Evolutionary conservation across 2,888 invertebrate genomes (phyloP).

Genomic region (Synanthedon myopaeformis): DNA sequence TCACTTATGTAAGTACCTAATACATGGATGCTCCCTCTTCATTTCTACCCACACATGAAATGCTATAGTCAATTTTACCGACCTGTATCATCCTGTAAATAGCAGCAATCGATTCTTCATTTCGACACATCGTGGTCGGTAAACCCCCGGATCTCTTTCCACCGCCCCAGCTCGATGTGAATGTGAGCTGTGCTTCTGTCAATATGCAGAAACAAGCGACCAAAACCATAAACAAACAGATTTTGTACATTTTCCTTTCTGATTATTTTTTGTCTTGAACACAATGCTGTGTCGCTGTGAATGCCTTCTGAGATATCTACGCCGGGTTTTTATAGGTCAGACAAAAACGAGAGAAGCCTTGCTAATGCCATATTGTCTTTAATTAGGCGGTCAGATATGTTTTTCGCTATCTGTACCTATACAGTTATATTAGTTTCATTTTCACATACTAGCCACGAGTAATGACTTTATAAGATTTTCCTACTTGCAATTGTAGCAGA

Average conservation of each 20-base stretch:
- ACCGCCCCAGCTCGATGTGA: slow-evolving; percentile 68
- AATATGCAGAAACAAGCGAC: slow-evolving; percentile 32
- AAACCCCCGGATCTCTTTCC: slow-evolving; percentile 42
- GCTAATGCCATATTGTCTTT: slow-evolving; percentile 13
- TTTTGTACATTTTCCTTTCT: slow-evolving; percentile 29
- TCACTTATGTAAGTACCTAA: too few species aligned
- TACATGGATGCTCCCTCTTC: too few species aligned
- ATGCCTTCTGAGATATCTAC: slow-evolving; percentile 13
- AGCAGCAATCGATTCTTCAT: slow-evolving; percentile 38
- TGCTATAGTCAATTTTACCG: not conserved
- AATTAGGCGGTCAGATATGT: too few species aligned
- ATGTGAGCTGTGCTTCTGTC: slow-evolving; percentile 63
- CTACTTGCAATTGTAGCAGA: too few species aligned
- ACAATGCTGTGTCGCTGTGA: not conserved
- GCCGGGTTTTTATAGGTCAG: slow-evolving; percentile 20
- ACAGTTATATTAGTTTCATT: too few species aligned
- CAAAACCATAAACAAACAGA: slow-evolving; percentile 25
- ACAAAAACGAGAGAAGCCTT: slow-evolving; percentile 26
- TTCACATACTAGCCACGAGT: too few species aligned
- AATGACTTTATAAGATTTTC: too few species aligned
- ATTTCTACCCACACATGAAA: too few species aligned
- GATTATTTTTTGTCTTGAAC: not conserved
- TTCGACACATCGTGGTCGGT: slow-evolving; percentile 26
- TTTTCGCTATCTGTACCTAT: too few species aligned
- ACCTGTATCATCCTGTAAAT: slow-evolving; percentile 56